These are phyloP conservation scores for Zaprionus ornatus DNA, from an alignment of 1,140 invertebrate species.

Conservation along the genomic window DNA sequence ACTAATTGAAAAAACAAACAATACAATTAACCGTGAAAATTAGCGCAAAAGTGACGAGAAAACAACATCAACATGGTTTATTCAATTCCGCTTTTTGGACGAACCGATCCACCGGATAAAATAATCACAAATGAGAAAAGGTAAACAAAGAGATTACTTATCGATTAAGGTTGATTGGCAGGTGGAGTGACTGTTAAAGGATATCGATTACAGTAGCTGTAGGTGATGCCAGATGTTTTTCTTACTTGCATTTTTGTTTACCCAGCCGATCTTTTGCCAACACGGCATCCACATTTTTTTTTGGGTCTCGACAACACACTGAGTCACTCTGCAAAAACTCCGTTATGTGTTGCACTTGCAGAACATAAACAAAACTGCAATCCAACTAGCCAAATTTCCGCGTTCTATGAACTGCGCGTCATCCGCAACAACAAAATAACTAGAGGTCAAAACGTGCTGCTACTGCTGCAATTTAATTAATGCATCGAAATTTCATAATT, in stretches of 20 bases:
- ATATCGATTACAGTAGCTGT: conserved; percentile 3
- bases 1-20: conserved; percentile 76
- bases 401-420: conserved; percentile 71
- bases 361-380: conserved; percentile 21
- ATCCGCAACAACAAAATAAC: conserved; percentile 16
- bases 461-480: conserved; percentile 38
- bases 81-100: conserved; percentile 74
- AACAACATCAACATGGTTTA: conserved; percentile 70
- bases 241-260: neutral
- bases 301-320: conserved; percentile 2
- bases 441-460: conserved; percentile 73
- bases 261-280: conserved; percentile 22
- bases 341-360: conserved; percentile 43
- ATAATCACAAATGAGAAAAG: conserved; percentile 71
- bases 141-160: conserved; percentile 47
- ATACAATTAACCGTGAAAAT: conserved; percentile 61
- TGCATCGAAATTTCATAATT: conserved; percentile 62
- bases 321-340: conserved; percentile 28
- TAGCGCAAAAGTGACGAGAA: conserved; percentile 20
- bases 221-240: conserved; percentile 2
- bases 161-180: neutral
- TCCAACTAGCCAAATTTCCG: conserved; percentile 55
- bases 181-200: neutral
- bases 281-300: conserved; percentile 21
- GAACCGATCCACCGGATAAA: conserved; percentile 78